Evolutionary conservation across 2,113 vertebrate species (phyloP), one percentile per base, ranked within the genome.

Genomic region (Chaetops frenatus): DNA sequence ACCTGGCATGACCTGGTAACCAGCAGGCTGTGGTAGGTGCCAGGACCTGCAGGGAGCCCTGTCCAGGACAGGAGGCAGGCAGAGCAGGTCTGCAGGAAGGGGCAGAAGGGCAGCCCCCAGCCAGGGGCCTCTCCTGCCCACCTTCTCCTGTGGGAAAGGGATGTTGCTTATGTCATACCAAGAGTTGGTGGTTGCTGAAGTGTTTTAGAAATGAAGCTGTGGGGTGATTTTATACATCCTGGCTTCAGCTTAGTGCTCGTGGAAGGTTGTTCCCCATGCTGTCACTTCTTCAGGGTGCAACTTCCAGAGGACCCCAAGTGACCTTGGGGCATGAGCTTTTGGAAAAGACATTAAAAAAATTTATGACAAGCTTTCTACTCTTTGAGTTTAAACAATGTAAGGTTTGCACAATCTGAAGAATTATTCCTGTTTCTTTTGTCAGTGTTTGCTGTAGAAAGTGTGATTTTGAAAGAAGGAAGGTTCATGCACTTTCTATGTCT

Each of bases 401-500:
- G 6, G 11, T 86, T 78, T 95, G 56, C 9, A 19, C 29, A 56
- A 67, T 17, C 40, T 47, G 17, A 65, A 36, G 31, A 84, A 54
- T 77, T 90, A 36, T 29, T 85, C 70, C 80, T 82, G 38, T 89
- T 91, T 77, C 38, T 72, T 92, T 78, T 54, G 71, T 61, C 35
- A 6, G 24, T 47, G 76, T 74, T 64, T 69, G 74, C 47, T 88
- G 53, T 85, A 45, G 76, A 70, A 58, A 58, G 21, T 6, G 3
- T 48, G 70, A 31, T 57, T 87, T 61, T 82, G 66, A 60, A 85
- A 69, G 57, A 19, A 58, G 11, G 61, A 72, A 60, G 35, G 57
- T 53, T n/a, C 27, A 6, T 62, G 36, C 28, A 64, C 81, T 76
- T 86, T 44, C 38, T 88, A 0, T 81, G 64, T 67, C 80, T 69